Conservation (phyloP, 2,888 invertebrate species). For the Amorpha juglandis region DNA sequence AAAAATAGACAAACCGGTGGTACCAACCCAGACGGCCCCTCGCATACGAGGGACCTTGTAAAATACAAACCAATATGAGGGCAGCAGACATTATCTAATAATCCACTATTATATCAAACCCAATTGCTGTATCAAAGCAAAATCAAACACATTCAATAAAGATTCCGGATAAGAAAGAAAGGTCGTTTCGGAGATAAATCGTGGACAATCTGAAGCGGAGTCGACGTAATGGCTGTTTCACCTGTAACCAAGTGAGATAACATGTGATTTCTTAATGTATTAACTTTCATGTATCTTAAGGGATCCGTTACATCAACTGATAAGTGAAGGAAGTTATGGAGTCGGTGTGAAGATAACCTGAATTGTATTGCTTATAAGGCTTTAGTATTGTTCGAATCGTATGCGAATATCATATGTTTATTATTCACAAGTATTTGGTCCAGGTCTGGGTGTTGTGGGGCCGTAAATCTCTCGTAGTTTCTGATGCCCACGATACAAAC, state of each 20-base stretch:
- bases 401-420: too few relatives aligned
- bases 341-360: not conserved
- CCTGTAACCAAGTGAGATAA: slow-evolving; percentile 27
- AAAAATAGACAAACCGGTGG: too few relatives aligned
- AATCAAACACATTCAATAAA: slow-evolving; percentile 20
- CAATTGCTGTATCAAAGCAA: slow-evolving; percentile 4
- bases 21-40: too few relatives aligned
- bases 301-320: not conserved
- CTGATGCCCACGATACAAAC: too few relatives aligned
- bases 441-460: too few relatives aligned
- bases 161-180: slow-evolving; percentile 9
- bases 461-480: too few relatives aligned
- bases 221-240: slow-evolving; percentile 10
- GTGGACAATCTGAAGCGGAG: slow-evolving; percentile 26
- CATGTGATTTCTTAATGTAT: slow-evolving; percentile 24
- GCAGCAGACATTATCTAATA: not conserved
- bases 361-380: too few relatives aligned
- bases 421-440: too few relatives aligned
- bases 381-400: too few relatives aligned
- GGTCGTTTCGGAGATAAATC: slow-evolving; percentile 27
- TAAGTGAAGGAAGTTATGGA: not conserved
- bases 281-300: slow-evolving; percentile 24
- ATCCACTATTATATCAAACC: not conserved
- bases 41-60: too few relatives aligned
- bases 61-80: too few relatives aligned